Conservation (phyloP, 2,888 invertebrate species). For the Habrosyne pyritoides region DNA sequence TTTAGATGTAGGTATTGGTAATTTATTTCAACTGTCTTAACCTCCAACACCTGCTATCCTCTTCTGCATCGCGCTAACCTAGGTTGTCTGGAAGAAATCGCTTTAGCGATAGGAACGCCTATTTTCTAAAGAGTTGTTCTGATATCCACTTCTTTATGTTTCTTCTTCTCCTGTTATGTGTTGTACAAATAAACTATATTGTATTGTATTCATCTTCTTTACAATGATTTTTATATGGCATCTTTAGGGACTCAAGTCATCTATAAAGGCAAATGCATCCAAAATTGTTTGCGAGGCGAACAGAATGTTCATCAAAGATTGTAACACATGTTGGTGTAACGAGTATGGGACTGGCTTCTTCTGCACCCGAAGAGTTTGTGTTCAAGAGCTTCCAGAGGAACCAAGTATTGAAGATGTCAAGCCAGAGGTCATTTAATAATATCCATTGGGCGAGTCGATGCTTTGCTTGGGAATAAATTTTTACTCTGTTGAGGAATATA, state of each 20-base stretch:
- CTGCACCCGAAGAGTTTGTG: constrained; percentile 75
- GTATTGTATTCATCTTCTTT: no score
- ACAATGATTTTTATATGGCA: neutral
- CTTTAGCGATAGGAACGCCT: no score
- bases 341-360: constrained; percentile 76
- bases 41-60: no score
- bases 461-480: constrained; percentile 6
- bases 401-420: constrained; percentile 42
- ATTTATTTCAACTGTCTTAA: no score
- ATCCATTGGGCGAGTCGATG: constrained; percentile 11
- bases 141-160: no score
- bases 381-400: constrained; percentile 54
- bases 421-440: constrained; percentile 45
- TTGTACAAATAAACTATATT: no score
- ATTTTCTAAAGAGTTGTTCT: no score
- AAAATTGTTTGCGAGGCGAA: constrained; percentile 68
- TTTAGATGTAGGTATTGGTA: no score
- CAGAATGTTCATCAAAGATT: constrained; percentile 74
- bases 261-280: constrained; percentile 35
- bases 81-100: no score
- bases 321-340: constrained; percentile 80
- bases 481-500: no score
- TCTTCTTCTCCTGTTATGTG: no score
- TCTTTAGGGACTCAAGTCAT: constrained; percentile 39
- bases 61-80: no score